Percentiles rank a stretch among this genome's conserved stretches.
Evolutionary conservation across 2,797 vertebrate genomes (phyloP).

Genomic region (Phataginus tetradactyla): DNA sequence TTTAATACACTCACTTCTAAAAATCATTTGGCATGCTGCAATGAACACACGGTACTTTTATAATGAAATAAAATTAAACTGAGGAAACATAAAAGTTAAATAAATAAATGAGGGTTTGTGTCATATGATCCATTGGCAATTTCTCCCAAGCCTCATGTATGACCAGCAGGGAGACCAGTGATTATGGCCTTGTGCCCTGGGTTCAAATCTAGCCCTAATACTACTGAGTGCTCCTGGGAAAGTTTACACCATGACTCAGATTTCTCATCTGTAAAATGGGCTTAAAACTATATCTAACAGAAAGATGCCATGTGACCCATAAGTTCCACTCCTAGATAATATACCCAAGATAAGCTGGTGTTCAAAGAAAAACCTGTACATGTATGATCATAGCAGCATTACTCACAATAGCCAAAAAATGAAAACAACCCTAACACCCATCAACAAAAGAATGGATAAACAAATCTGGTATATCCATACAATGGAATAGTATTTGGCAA

Average conservation of each 20-base stretch:
- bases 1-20: background rate
- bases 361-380: background rate
- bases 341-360: background rate
- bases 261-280: background rate
- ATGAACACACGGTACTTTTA: background rate
- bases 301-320: background rate
- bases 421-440: background rate
- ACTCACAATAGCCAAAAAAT: background rate
- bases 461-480: fast-evolving
- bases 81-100: background rate
- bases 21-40: background rate
- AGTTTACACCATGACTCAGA: background rate
- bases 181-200: background rate
- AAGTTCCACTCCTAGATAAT: background rate
- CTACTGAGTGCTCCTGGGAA: background rate
- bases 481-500: background rate
- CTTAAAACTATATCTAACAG: background rate
- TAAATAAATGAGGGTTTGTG: background rate
- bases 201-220: background rate
- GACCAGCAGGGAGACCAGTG: background rate
- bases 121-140: background rate
- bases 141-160: background rate
- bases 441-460: background rate
- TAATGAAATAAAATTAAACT: background rate
- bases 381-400: background rate